A percentile compares a stretch with the other conserved stretches of the same genome.
Evolutionary conservation across 2,797 vertebrate genomes (phyloP).

Genomic region (Rhynchonycteris naso): DNA sequence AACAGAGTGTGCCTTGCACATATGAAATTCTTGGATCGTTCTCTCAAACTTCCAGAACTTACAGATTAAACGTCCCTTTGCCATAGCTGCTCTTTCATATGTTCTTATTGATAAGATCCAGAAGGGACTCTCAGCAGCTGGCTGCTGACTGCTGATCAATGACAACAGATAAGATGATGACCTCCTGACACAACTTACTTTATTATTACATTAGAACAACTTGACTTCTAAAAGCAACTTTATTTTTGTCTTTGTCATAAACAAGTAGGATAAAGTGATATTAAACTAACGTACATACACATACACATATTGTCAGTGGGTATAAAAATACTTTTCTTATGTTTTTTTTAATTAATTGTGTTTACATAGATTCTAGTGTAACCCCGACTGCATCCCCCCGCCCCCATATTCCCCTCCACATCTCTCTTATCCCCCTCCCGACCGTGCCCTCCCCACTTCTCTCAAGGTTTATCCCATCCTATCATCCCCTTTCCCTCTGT

Average conservation of each 20-base stretch:
- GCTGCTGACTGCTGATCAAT: background rate
- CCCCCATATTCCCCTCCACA: no score
- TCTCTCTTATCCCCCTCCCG: no score
- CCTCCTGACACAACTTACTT: background rate
- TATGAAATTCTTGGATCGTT: background rate
- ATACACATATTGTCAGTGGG: background rate
- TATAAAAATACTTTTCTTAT: background rate
- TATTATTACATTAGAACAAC: background rate
- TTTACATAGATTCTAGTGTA: no score
- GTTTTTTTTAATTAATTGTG: no score
- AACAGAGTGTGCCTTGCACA: background rate
- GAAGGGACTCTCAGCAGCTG: background rate
- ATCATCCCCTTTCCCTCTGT: no score
- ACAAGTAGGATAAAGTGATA: background rate
- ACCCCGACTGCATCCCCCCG: no score
- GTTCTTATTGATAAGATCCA: background rate
- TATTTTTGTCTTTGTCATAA: background rate
- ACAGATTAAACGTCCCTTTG: background rate
- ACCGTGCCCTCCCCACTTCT: no score
- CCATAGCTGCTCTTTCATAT: background rate
- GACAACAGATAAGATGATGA: background rate
- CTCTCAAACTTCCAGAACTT: background rate
- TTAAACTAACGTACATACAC: background rate
- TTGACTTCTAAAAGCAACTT: background rate
- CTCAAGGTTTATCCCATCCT: no score